Evolutionary conservation across 2,888 invertebrate genomes (phyloP), one percentile per base, ranked within the genome.

Genomic region (Lamproptera curius): DNA sequence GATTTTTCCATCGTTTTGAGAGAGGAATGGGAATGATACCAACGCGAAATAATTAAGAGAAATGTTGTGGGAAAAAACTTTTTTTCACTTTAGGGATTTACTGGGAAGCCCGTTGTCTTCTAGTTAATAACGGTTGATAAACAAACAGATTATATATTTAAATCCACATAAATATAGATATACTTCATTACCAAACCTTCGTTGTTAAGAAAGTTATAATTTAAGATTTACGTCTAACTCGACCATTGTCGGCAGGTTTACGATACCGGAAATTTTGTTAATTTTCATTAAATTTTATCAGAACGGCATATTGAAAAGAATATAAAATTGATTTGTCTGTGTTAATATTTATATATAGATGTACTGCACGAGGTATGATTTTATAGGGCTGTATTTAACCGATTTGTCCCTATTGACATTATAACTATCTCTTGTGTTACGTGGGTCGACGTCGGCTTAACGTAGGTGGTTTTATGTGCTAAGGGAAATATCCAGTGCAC

Each of bases 401-500:
- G 70, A 74, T 76, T 76, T 72, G 73, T 77, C 69, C 67, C 57
- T 59, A 58, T 57, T 57, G 60, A 54, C 59, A 58, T 63, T 76
- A 76, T 75, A 76, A 74, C 73, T 77, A 73, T 78, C 75, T 11
- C 31, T 31, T 11, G 73, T 72, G 73, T 75, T 61, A 60, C 72
- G 79, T 78, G 67, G 78, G 77, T 56, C 51, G 66, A 70, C 59
- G 73, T 69, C 73, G 73, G 70, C 66, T 63, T 59, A 47, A 71
- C 70, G 83, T 81, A 76, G 82, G 82, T 50, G 63, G 70, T 65
- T 49, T 70, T 80, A 77, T 80, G 78, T 81, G 83, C 84, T 75
- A 75, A 77, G 69, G 65, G 65, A 70, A 64, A 67, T 70, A 70
- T 70, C 65, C 62, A 64, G 60, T 58, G 61, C 71, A 73, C 73